These are phyloP conservation scores for Tursiops truncatus DNA, from an alignment of 2,113 vertebrate species.

Conservation along the genomic window DNA sequence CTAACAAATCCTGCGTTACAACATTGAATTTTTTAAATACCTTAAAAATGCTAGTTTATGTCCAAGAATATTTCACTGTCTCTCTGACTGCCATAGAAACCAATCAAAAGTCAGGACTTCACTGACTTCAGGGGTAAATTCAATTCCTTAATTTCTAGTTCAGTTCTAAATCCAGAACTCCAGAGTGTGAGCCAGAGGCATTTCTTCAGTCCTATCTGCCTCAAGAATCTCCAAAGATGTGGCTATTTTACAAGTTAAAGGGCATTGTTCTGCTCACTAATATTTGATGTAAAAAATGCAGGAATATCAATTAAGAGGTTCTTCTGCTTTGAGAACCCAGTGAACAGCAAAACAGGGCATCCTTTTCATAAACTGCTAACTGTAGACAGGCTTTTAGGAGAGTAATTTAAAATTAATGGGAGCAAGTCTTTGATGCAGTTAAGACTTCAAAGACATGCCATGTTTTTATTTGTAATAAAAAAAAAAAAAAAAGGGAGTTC, in stretches of 20 bases:
- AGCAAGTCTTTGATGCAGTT: conserved; percentile 62
- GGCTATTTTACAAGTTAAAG: conserved; percentile 45
- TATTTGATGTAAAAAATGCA: conserved; percentile 60
- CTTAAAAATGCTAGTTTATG: background rate
- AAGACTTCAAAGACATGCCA: conserved; percentile 55
- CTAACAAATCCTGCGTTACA: background rate
- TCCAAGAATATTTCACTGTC: background rate
- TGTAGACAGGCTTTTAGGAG: conserved; percentile 63
- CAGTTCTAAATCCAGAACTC: conserved; percentile 34
- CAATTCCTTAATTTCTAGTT: conserved; percentile 19
- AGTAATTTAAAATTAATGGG: conserved; percentile 64
- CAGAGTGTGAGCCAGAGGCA: background rate
- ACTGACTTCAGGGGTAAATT: background rate
- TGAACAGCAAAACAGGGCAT: conserved; percentile 44
- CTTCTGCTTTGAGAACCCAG: conserved; percentile 58
- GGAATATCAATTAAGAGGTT: conserved; percentile 53
- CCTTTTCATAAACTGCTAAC: conserved; percentile 47
- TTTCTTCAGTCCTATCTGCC: conserved; percentile 5
- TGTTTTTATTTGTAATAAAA: conserved; percentile 62
- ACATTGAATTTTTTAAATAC: background rate
- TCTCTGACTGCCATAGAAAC: background rate
- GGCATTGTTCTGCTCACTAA: conserved; percentile 33
- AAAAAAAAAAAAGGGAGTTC: background rate
- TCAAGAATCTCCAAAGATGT: conserved; percentile 40
- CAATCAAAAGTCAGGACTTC: background rate